phyloP scores from a whole-genome alignment of 2,797 vertebrate genomes.

The Tamandua tetradactyla region DNA sequence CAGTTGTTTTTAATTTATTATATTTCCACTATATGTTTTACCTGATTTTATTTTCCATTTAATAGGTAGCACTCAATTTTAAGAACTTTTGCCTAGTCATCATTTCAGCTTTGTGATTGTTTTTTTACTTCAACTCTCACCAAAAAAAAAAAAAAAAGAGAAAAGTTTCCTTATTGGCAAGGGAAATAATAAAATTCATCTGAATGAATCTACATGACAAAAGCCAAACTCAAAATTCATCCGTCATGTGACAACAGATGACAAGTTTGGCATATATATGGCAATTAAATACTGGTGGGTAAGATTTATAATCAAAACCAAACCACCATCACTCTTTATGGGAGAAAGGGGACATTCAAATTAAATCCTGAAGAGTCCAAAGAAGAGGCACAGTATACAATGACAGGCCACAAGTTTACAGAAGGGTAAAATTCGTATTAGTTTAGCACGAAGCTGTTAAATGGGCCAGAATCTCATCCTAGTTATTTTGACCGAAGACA shows the following conservation, averaged over 20 bases:
- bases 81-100: conserved; percentile 27
- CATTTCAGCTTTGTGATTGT: background rate
- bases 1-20: background rate
- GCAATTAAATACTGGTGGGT: background rate
- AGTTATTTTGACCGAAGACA: background rate
- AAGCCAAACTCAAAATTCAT: conserved; percentile 18
- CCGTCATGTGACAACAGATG: conserved; percentile 7
- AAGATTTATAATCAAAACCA: conserved; percentile 37
- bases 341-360: background rate
- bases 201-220: conserved; percentile 30
- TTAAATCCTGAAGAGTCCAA: background rate
- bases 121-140: background rate
- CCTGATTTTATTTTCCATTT: conserved; percentile 34
- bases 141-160: background rate
- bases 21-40: background rate
- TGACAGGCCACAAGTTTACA: background rate
- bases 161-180: background rate
- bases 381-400: background rate
- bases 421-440: background rate
- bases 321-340: background rate
- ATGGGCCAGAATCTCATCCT: background rate
- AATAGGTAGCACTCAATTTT: background rate
- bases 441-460: background rate
- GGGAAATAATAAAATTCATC: conserved; percentile 49
- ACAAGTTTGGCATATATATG: background rate